Evolutionary conservation across 2,888 invertebrate genomes (phyloP).

Genomic region (Dugesia japonica): DNA sequence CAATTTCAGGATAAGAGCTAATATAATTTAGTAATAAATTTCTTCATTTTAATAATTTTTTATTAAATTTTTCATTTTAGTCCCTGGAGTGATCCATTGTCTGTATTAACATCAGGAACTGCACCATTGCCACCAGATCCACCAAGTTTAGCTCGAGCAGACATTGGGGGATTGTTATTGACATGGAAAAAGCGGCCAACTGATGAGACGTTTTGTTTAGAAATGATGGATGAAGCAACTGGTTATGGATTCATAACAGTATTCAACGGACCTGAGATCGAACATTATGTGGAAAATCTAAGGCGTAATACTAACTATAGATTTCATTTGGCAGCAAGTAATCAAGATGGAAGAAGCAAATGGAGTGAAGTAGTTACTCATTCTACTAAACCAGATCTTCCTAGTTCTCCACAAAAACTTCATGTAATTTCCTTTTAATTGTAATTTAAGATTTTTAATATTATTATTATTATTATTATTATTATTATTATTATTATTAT

Average conservation of each 20-base stretch:
- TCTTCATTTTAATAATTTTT: not conserved
- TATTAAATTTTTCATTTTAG: constrained; percentile 38
- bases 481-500: too few species aligned
- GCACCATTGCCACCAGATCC: constrained; percentile 64
- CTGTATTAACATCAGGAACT: constrained; percentile 59
- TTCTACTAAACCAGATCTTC: constrained; percentile 64
- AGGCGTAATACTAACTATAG: constrained; percentile 63
- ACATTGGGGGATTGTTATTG: constrained; percentile 63
- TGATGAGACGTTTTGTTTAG: constrained; percentile 66
- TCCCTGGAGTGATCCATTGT: constrained; percentile 44
- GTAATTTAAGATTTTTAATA: too few species aligned
- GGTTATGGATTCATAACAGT: constrained; percentile 65
- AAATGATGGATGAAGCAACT: constrained; percentile 59
- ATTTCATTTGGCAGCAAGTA: constrained; percentile 65
- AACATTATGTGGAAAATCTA: constrained; percentile 57
- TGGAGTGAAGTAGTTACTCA: constrained; percentile 67
- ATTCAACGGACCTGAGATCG: constrained; percentile 62
- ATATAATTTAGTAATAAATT: too few species aligned
- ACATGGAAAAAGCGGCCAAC: constrained; percentile 61
- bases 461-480: not conserved
- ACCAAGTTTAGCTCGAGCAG: constrained; percentile 62
- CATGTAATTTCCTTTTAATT: constrained; percentile 38
- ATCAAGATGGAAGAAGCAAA: constrained; percentile 65
- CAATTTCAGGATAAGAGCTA: too few species aligned
- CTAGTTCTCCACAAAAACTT: constrained; percentile 62